Base-by-base conservation (phyloP, 2,797 vertebrate genomes). In the Enteromius fasciolatus region DNA sequence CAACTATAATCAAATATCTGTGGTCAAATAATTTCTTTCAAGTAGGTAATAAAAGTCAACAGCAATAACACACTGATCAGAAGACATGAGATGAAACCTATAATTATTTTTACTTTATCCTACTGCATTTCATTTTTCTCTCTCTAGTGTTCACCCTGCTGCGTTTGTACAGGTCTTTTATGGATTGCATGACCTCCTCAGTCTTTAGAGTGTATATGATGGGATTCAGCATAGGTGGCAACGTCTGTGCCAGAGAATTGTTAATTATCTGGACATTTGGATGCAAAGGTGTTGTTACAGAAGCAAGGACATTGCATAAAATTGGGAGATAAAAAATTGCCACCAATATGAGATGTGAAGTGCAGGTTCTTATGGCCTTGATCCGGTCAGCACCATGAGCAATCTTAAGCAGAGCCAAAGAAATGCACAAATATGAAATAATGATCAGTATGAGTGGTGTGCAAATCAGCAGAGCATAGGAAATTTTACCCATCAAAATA, bases 131-230 rank as follows among this genome's bases (percentile, higher is more conserved):
- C 33, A 36, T 36, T 0, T 36, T 36, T 5, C 33, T 36, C 6
- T 36, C 33, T 36, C 5, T 36, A 36, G 33, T 57, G 5, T 18
- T 74, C 12, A 59, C 39, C 1, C 61, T 80, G 2, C 12, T 52
- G 61, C 7, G 68, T 57, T 85, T 83, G 25, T 63, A 70, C 1
- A 91, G 17, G 14, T 20, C 87, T 81, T 83, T 91, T 0, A 92
- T 0, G 5, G 91, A 89, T 9, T 76, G 70, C 88, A 85, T 89
- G 33, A 92, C 90, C 87, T 93, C 69, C 4, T 72, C 69, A 50
- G 69, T 92, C 75, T 92, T 91, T 6, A 93, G 84, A 41, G 91
- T 90, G 87, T 93, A 93, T 75, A 93, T 90, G 10, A 93, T 88
- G 46, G 92, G 92, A 76, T 93, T 93, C 41, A 93, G 76, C 54